phyloP scores from a whole-genome alignment of 2,113 vertebrate genomes.

The Bombycilla garrulus region DNA sequence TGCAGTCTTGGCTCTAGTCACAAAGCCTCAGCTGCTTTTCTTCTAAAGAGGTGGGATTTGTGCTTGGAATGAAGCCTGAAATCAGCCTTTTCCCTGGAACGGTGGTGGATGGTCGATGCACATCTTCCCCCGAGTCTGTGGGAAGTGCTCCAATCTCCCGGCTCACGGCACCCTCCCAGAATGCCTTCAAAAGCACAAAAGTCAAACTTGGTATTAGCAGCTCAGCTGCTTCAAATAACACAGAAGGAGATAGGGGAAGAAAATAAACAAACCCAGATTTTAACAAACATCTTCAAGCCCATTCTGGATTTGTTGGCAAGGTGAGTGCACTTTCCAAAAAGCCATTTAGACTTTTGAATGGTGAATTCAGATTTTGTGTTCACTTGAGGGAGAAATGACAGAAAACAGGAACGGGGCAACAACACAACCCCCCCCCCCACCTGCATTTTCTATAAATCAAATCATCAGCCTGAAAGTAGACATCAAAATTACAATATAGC shows the following conservation, averaged over 20 bases:
- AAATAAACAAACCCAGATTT: constrained; percentile 60
- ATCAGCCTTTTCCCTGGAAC: constrained; percentile 3
- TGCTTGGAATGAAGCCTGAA: constrained; percentile 17
- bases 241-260: constrained; percentile 30
- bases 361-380: not conserved
- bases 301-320: constrained; percentile 15
- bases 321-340: constrained; percentile 21
- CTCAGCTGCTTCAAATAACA: constrained; percentile 42
- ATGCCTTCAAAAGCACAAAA: constrained; percentile 53
- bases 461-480: constrained; percentile 37
- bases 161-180: not conserved
- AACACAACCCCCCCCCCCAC: not conserved
- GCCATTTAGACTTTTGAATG: not conserved
- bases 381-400: not conserved
- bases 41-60: not conserved
- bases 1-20: not conserved
- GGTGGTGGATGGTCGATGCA: not conserved
- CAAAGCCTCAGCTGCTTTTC: not conserved
- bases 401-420: not conserved
- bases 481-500: constrained; percentile 68
- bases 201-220: not conserved
- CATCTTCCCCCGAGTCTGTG: not conserved
- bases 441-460: constrained; percentile 14
- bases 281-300: not conserved
- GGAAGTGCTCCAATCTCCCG: constrained; percentile 12